phyloP scores from a whole-genome alignment of 2,888 invertebrate genomes.

The Allygus modestus region DNA sequence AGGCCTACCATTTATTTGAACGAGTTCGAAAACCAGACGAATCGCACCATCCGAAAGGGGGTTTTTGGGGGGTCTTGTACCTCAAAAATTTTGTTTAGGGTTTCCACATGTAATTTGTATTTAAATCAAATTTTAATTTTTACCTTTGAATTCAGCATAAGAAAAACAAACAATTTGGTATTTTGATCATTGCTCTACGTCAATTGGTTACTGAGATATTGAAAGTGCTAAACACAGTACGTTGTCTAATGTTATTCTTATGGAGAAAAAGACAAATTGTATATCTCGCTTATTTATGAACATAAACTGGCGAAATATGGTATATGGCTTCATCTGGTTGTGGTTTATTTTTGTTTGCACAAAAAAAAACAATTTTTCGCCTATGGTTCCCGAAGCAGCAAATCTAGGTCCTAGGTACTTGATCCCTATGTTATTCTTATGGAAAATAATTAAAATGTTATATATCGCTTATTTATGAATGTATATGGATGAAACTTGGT shows the following conservation, averaged over 20 bases:
- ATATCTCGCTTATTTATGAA: too few species aligned
- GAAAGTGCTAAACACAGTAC: not conserved
- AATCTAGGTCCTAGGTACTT: not conserved
- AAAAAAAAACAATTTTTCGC: too few species aligned
- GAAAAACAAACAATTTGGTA: not conserved
- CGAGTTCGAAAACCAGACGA: not conserved
- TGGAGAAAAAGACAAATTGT: not conserved
- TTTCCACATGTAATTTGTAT: not conserved
- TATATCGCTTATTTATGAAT: too few species aligned
- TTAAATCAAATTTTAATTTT: not conserved
- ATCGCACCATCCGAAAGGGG: not conserved
- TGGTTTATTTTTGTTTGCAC: not conserved
- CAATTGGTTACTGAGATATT: not conserved
- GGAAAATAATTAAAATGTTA: not conserved
- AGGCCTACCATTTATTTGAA: not conserved
- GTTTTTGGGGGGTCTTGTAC: not conserved
- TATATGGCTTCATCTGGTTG: not conserved
- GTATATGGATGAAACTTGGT: too few species aligned
- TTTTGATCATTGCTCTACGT: not conserved
- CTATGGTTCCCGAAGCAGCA: not conserved
- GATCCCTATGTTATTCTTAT: not conserved
- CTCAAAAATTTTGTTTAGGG: not conserved
- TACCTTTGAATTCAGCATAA: not conserved
- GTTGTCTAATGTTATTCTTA: not conserved
- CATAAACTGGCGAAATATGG: not conserved